These are phyloP conservation scores for Eupithecia vulgata DNA, from an alignment of 2,888 invertebrate genomes.

Conservation along the genomic window DNA sequence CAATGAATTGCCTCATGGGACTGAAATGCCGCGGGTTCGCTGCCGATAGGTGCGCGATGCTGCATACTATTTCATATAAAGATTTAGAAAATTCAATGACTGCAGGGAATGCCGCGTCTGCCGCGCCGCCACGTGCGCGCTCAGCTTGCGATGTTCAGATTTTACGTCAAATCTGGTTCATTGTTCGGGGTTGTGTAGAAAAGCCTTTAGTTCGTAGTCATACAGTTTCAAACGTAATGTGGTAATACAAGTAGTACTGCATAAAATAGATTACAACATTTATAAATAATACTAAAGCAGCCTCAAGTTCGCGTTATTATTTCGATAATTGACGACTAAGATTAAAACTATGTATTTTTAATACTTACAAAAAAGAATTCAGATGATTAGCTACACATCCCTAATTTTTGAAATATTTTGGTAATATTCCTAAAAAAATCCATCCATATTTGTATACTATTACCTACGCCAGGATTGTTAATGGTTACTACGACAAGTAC, in stretches of 20 bases:
- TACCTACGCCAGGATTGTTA: background rate
- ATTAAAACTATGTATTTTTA: background rate
- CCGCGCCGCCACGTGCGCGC: too few species aligned
- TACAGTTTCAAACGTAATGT: background rate
- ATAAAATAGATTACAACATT: slow-evolving; percentile 13
- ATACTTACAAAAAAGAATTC: background rate
- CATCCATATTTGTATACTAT: too few species aligned
- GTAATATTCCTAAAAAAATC: too few species aligned
- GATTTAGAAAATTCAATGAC: too few species aligned
- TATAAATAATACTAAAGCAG: slow-evolving; percentile 19
- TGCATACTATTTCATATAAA: too few species aligned
- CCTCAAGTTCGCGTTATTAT: slow-evolving; percentile 24
- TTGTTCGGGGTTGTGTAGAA: background rate
- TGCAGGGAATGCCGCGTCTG: too few species aligned
- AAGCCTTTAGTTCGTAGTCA: background rate
- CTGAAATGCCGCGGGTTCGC: too few species aligned
- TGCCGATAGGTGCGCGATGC: too few species aligned
- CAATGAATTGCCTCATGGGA: too few species aligned
- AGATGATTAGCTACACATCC: background rate
- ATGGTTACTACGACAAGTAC: background rate
- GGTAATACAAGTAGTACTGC: background rate
- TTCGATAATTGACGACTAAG: slow-evolving; percentile 25
- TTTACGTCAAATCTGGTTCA: background rate
- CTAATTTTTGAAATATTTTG: background rate
- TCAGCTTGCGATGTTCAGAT: background rate